Evolutionary conservation across 1,140 invertebrate genomes (phyloP).

Genomic region (Potamilus streckersoni): DNA sequence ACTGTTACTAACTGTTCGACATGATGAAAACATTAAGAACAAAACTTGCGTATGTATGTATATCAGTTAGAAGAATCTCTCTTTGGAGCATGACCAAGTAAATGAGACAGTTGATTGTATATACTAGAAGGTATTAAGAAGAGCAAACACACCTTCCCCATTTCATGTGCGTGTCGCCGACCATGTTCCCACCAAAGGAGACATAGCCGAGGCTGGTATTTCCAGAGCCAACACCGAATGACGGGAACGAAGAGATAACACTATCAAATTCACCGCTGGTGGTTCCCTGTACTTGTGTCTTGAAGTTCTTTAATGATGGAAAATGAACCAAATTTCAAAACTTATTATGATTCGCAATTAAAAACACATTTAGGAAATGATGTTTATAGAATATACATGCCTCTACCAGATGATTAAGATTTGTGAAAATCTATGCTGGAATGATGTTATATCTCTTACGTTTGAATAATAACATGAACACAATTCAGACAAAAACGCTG

Average conservation of each 20-base stretch:
- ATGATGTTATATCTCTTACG: too few species aligned
- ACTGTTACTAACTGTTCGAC: background rate
- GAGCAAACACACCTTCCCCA: constrained; percentile 7
- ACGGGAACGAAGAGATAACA: constrained; percentile 13
- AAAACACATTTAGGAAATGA: too few species aligned
- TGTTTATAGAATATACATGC: too few species aligned
- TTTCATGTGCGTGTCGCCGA: constrained; percentile 6
- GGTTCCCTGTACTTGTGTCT: constrained; percentile 5
- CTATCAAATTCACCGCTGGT: background rate
- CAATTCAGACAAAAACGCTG: too few species aligned
- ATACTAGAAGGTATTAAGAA: background rate
- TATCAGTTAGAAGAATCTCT: background rate
- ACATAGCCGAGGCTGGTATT: constrained; percentile 9
- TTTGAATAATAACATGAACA: too few species aligned
- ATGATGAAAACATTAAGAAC: background rate
- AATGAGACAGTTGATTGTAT: background rate
- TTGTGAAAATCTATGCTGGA: too few species aligned
- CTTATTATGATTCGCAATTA: too few species aligned
- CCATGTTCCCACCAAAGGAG: constrained; percentile 14
- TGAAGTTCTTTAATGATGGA: constrained; percentile 9
- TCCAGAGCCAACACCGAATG: constrained; percentile 1
- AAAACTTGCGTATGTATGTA: background rate
- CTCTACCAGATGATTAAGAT: too few species aligned
- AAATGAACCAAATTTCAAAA: background rate
- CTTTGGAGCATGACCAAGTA: background rate